phyloP scores from a whole-genome alignment of 2,113 vertebrate genomes.

The Podocnemis expansa region DNA sequence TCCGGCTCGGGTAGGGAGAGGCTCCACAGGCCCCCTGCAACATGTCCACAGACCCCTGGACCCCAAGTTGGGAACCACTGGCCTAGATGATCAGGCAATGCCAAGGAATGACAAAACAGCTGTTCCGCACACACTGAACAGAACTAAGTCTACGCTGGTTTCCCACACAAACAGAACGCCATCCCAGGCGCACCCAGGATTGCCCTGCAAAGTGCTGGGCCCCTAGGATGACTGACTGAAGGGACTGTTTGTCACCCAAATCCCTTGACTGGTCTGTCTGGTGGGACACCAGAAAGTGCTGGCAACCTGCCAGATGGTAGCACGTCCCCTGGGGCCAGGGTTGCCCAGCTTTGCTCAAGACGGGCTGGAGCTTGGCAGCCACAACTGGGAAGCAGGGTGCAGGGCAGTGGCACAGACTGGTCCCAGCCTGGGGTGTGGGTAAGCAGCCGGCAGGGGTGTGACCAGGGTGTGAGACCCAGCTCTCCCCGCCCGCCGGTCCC shows the following conservation, averaged over 20 bases:
- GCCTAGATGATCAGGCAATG: background rate
- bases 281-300: background rate
- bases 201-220: background rate
- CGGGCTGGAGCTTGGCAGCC: too few relatives aligned
- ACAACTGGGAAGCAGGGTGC: background rate
- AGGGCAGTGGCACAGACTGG: background rate
- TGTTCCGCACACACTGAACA: background rate
- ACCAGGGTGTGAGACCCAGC: background rate
- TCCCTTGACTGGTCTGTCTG: background rate
- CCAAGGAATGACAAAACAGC: background rate
- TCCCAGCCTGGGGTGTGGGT: background rate
- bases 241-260: background rate
- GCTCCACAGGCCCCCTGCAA: too few relatives aligned
- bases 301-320: background rate
- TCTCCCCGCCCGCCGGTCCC: accelerated
- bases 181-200: background rate
- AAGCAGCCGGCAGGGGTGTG: too few relatives aligned
- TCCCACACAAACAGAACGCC: background rate
- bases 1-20: too few relatives aligned
- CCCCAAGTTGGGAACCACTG: too few relatives aligned
- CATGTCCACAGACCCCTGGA: too few relatives aligned
- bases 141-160: too few relatives aligned
- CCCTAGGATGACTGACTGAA: background rate
- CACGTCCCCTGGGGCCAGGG: background rate
- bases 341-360: too few relatives aligned